These are phyloP conservation scores for Megastigmus dorsalis DNA, from an alignment of 2,888 invertebrate genomes.

Conservation along the genomic window DNA sequence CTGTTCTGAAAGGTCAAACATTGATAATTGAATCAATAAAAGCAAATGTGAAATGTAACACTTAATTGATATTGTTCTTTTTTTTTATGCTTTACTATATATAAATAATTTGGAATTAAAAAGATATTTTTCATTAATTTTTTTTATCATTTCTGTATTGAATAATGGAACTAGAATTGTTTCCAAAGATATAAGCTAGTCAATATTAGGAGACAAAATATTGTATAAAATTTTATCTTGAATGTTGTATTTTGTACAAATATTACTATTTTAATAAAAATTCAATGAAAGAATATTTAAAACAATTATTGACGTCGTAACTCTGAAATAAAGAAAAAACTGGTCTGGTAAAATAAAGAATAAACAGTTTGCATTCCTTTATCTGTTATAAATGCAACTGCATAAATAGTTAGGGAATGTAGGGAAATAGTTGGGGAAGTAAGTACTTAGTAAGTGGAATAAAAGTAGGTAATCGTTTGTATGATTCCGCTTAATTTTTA, in stretches of 20 bases:
- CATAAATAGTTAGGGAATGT: too few relatives aligned
- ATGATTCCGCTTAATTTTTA: conserved; percentile 45
- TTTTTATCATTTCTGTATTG: background rate
- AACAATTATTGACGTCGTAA: too few relatives aligned
- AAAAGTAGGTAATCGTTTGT: conserved; percentile 15
- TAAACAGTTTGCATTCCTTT: too few relatives aligned
- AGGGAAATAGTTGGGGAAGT: too few relatives aligned
- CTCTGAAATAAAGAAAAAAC: too few relatives aligned
- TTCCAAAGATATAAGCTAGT: too few relatives aligned
- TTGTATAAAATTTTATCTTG: background rate
- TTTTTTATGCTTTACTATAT: background rate
- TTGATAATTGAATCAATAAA: too few relatives aligned
- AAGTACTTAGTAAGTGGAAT: conserved; percentile 1
- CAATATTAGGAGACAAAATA: background rate
- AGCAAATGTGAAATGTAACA: background rate
- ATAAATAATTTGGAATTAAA: background rate
- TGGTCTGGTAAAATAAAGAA: too few relatives aligned
- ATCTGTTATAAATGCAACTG: too few relatives aligned
- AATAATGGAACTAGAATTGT: background rate
- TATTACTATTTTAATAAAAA: background rate
- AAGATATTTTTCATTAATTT: background rate
- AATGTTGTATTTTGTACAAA: background rate
- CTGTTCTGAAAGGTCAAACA: background rate
- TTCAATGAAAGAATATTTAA: too few relatives aligned
- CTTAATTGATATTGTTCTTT: background rate